Conservation (phyloP, 2,888 invertebrate species). For the Notodonta dromedarius region DNA sequence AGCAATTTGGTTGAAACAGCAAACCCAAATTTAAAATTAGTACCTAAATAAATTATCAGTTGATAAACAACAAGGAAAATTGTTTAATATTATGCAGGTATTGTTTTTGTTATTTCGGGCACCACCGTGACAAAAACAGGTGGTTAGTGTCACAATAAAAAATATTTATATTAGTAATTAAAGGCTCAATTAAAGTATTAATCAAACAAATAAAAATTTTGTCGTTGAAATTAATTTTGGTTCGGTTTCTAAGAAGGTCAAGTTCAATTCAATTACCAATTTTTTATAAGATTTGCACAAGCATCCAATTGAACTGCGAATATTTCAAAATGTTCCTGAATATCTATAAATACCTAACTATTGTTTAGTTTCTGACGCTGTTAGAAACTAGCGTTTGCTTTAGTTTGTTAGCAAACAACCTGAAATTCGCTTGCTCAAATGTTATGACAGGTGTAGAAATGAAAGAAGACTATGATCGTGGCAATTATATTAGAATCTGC, state of each 20-base stretch:
- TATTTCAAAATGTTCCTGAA: conserved; percentile 6
- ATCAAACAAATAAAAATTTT: background rate
- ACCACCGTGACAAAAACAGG: background rate
- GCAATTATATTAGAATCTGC: background rate
- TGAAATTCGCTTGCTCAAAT: conserved; percentile 4
- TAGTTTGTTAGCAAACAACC: conserved; percentile 1
- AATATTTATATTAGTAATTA: background rate
- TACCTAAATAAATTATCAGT: no score
- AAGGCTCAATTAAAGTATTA: no score
- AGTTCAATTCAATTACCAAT: conserved; percentile 1
- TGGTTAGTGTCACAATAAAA: background rate
- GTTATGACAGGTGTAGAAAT: conserved; percentile 2
- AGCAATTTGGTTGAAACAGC: background rate
- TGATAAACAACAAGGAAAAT: background rate
- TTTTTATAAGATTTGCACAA: conserved; percentile 4
- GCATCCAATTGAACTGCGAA: background rate
- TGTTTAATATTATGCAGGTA: background rate
- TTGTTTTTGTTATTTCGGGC: background rate
- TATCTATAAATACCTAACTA: conserved; percentile 1
- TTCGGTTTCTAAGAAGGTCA: conserved; percentile 1
- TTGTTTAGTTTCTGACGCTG: background rate
- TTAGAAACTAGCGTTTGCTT: background rate
- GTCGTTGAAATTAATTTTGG: conserved; percentile 1
- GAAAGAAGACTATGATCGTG: background rate
- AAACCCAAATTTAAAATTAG: no score